These are phyloP conservation scores for Hydrozoanthus tunicans DNA, from an alignment of 64 coral and sea anemone genomes.

Conservation along the genomic window DNA sequence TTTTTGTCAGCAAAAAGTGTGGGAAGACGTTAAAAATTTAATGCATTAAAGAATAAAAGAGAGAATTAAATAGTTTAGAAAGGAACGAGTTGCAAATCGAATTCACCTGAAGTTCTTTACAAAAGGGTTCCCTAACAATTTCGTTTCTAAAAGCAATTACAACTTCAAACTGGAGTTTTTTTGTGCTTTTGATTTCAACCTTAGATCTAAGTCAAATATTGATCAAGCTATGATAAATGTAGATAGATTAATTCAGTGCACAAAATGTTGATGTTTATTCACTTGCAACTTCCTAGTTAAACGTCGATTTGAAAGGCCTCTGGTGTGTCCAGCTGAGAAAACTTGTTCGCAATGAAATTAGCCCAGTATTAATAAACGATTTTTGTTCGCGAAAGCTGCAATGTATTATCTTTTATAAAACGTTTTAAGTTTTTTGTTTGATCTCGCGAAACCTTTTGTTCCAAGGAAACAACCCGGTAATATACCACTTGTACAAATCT, in stretches of 20 bases:
- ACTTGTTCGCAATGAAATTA: slow-evolving; percentile 51
- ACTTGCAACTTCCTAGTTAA: slow-evolving; percentile 52
- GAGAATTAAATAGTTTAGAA: not conserved
- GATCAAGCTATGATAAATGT: slow-evolving; percentile 37
- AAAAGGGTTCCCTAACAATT: slow-evolving; percentile 45
- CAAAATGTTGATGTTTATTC: slow-evolving; percentile 45
- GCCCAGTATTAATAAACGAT: slow-evolving; percentile 50
- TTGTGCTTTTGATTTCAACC: slow-evolving; percentile 52
- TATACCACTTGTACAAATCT: not conserved
- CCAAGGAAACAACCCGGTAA: not conserved
- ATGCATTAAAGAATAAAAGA: not conserved
- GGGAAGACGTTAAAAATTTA: slow-evolving; percentile 1
- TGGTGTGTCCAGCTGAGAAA: slow-evolving; percentile 44
- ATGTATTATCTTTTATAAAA: slow-evolving; percentile 44
- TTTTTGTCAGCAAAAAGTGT: slow-evolving; percentile 17
- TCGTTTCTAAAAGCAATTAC: slow-evolving; percentile 54
- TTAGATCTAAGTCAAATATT: slow-evolving; percentile 63
- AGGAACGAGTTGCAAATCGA: slow-evolving; percentile 5
- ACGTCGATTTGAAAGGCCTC: slow-evolving; percentile 38
- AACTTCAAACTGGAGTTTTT: slow-evolving; percentile 58
- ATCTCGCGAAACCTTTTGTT: not conserved
- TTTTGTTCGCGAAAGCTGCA: slow-evolving; percentile 49
- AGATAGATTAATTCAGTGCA: slow-evolving; percentile 60
- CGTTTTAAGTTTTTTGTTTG: slow-evolving; percentile 29
- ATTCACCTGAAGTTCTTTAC: slow-evolving; percentile 40